Evolutionary conservation across 2,113 vertebrate species (phyloP).

Genomic region (Pituophis catenifer): DNA sequence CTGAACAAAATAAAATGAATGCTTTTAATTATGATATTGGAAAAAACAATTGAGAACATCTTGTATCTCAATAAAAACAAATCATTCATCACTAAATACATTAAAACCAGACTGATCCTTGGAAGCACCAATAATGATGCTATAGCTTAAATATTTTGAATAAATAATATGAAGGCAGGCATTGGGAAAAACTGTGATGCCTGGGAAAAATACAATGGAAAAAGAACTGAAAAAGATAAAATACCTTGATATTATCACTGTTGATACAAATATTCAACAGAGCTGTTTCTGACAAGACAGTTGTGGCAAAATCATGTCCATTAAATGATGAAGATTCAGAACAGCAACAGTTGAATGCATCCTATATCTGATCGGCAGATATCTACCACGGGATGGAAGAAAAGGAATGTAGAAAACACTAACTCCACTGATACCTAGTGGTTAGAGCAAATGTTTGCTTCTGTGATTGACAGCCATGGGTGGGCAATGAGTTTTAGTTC

Average conservation of each 20-base stretch:
- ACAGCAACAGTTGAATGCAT: background rate
- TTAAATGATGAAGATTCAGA: background rate
- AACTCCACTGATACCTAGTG: background rate
- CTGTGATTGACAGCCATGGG: background rate
- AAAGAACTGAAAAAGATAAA: background rate
- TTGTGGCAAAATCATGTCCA: background rate
- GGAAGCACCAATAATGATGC: background rate
- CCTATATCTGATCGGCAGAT: background rate
- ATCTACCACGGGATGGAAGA: background rate
- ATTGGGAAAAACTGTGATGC: background rate
- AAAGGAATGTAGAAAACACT: background rate
- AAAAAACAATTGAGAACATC: background rate
- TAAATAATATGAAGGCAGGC: background rate
- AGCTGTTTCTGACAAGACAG: background rate
- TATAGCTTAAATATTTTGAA: background rate
- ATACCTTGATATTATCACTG: background rate
- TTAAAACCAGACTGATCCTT: background rate
- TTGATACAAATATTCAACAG: background rate
- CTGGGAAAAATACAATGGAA: background rate
- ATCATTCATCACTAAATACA: background rate
- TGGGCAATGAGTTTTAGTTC: background rate
- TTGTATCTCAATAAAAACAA: background rate
- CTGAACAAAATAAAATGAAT: background rate
- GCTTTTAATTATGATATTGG: background rate
- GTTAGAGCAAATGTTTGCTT: background rate